Evolutionary conservation across 2,888 invertebrate species (phyloP).

Genomic region (Drosophila phalerata): DNA sequence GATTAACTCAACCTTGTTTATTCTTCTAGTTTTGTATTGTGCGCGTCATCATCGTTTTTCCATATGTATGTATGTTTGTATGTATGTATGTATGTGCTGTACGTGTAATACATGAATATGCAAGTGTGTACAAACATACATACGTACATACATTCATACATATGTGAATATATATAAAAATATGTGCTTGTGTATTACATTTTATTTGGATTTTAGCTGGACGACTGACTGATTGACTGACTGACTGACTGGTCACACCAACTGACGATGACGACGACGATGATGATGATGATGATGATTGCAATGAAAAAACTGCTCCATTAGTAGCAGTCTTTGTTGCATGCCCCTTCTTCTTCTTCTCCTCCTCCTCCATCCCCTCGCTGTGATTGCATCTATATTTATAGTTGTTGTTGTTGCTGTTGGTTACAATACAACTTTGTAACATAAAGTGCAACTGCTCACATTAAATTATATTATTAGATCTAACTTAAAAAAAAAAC

Average conservation of each 20-base stretch:
- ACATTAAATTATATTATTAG: background rate
- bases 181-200: slow-evolving; percentile 21
- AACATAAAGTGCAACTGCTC: background rate
- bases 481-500: no score
- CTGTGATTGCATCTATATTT: background rate
- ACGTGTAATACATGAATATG: slow-evolving; percentile 14
- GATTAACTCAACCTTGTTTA: background rate
- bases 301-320: slow-evolving; percentile 55
- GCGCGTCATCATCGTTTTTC: slow-evolving; percentile 34
- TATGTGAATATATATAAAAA: slow-evolving; percentile 7
- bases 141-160: background rate
- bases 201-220: slow-evolving; percentile 53
- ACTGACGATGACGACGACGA: background rate
- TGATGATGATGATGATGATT: slow-evolving; percentile 24
- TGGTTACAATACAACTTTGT: background rate
- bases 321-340: slow-evolving; percentile 35
- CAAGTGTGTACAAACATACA: background rate
- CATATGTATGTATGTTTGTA: background rate
- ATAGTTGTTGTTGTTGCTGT: slow-evolving; percentile 12
- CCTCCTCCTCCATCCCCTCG: no score
- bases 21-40: slow-evolving; percentile 32
- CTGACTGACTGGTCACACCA: slow-evolving; percentile 4
- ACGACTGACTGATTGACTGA: slow-evolving; percentile 5
- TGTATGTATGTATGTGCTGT: slow-evolving; percentile 3
- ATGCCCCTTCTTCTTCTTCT: no score